Conservation (phyloP, 2,797 vertebrate species). For the Monodelphis domestica region DNA sequence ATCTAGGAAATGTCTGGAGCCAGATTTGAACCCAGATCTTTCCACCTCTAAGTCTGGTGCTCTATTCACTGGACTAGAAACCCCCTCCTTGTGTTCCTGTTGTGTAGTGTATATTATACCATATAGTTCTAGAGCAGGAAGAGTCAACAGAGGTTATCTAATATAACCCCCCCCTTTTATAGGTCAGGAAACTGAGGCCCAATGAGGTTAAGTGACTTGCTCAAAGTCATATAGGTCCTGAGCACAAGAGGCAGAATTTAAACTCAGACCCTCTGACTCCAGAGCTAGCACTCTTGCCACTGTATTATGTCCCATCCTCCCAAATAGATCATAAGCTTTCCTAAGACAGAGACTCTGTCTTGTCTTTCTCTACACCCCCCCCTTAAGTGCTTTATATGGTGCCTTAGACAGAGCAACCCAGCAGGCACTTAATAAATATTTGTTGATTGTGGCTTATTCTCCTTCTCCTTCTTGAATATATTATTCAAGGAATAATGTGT, state of each 20-base stretch:
- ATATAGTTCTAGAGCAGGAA: background rate
- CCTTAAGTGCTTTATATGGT: background rate
- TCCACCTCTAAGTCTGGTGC: too few relatives aligned
- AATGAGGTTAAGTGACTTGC: background rate
- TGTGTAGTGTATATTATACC: too few relatives aligned
- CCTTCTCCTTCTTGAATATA: background rate
- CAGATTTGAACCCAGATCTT: accelerated
- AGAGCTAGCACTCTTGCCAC: background rate
- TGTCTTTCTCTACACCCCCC: background rate
- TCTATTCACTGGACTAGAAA: too few relatives aligned
- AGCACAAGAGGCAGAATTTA: background rate
- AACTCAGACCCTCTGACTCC: background rate
- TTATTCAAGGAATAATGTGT: background rate
- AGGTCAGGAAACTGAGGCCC: background rate
- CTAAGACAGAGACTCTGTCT: background rate
- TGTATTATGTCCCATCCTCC: background rate
- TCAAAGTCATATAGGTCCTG: background rate
- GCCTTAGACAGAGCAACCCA: background rate
- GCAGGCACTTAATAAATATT: background rate
- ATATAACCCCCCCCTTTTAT: background rate
- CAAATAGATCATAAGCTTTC: background rate
- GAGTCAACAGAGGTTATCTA: background rate
- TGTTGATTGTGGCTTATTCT: background rate
- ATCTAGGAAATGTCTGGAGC: background rate
- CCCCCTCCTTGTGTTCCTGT: too few relatives aligned